Conservation (phyloP, 2,797 vertebrate species). For the Momotus momota region DNA sequence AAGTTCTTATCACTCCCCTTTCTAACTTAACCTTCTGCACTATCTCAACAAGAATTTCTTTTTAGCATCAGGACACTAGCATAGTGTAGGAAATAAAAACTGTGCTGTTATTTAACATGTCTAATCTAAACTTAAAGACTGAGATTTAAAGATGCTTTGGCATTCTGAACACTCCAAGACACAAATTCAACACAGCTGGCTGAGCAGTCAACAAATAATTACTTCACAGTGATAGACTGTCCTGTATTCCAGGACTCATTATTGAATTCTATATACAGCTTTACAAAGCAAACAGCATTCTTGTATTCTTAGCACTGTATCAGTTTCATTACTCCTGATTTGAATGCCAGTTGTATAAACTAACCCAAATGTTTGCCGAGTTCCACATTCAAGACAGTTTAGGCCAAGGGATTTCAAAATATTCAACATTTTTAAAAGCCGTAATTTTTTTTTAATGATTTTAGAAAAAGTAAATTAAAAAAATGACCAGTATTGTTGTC, state of each 20-base stretch:
- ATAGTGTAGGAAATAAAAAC: not conserved
- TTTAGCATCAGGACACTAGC: not conserved
- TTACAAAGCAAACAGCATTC: constrained; percentile 45
- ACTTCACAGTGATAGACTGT: constrained; percentile 21
- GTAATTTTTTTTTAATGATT: not conserved
- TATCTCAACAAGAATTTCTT: not conserved
- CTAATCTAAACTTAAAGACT: not conserved
- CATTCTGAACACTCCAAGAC: constrained; percentile 6
- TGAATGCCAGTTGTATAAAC: constrained; percentile 11
- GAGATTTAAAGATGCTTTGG: constrained; percentile 30
- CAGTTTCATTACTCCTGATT: constrained; percentile 25
- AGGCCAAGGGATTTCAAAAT: not conserved
- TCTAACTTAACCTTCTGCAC: not conserved
- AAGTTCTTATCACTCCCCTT: not conserved
- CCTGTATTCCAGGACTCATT: not conserved
- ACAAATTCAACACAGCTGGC: constrained; percentile 45
- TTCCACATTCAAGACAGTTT: not conserved
- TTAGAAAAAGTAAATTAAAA: not conserved
- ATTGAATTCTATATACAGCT: not conserved
- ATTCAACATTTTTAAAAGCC: not conserved
- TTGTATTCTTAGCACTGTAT: constrained; percentile 22
- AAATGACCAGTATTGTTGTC: not conserved
- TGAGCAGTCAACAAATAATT: constrained; percentile 51
- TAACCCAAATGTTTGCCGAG: not conserved
- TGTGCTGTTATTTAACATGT: not conserved